Conservation (phyloP, 2,797 vertebrate genomes). For the Tenualosa thibaudeaui region DNA sequence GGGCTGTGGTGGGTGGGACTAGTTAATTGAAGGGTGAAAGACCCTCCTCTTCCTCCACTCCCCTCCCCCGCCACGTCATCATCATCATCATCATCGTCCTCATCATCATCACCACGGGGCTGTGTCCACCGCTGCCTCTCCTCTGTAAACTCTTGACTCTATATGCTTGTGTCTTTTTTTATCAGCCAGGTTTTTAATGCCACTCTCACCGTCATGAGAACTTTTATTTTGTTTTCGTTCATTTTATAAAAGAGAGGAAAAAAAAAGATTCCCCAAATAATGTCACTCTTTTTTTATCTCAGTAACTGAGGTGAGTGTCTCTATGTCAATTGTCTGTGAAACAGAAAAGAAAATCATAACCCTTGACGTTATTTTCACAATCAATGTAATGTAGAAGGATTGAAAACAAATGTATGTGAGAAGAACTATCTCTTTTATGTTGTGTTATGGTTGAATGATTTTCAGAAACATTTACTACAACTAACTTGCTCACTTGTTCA, state of each 20-base stretch:
- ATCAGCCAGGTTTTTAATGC: constrained; percentile 63
- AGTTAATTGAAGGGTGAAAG: background rate
- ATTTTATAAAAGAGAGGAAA: constrained; percentile 40
- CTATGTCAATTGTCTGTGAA: constrained; percentile 25
- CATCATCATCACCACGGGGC: constrained; percentile 40
- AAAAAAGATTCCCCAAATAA: constrained; percentile 43
- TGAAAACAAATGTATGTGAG: background rate
- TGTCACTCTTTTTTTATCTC: constrained; percentile 53
- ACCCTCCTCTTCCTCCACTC: constrained; percentile 6
- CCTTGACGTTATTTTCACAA: background rate
- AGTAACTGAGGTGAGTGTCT: constrained; percentile 55
- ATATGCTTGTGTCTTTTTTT: constrained; percentile 63
- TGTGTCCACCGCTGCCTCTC: constrained; percentile 37
- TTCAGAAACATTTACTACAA: constrained; percentile 10
- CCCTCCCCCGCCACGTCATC: background rate
- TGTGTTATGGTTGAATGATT: constrained; percentile 10
- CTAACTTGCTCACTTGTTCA: constrained; percentile 58
- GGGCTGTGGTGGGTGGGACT: too few relatives aligned
- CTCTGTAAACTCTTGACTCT: constrained; percentile 57
- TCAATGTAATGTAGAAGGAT: constrained; percentile 16
- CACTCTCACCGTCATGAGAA: constrained; percentile 57
- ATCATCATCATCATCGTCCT: constrained; percentile 30
- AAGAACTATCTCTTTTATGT: background rate
- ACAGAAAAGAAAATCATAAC: constrained; percentile 23
- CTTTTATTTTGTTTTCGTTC: constrained; percentile 29